Conservation (phyloP, 2,113 vertebrate species). For the Nesospiza acunhae region DNA sequence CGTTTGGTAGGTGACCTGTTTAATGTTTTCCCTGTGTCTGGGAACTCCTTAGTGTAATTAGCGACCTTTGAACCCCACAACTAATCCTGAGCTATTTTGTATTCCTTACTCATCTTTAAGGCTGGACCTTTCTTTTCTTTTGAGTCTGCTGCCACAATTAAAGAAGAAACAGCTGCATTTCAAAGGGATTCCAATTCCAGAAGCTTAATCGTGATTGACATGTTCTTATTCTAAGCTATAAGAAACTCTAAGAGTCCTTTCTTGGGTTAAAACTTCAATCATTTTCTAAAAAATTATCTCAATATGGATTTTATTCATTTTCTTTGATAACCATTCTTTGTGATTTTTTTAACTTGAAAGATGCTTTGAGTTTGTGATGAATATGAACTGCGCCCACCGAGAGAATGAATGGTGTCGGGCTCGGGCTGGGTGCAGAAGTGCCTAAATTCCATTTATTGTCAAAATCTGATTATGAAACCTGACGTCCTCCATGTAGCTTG, state of each 20-base stretch:
- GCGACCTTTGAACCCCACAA: conserved; percentile 85
- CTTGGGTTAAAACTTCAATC: conserved; percentile 91
- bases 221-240: conserved; percentile 88
- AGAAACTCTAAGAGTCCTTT: conserved; percentile 87
- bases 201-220: conserved; percentile 89
- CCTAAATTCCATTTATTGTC: conserved; percentile 73
- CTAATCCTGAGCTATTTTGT: conserved; percentile 87
- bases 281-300: conserved; percentile 89
- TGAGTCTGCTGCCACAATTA: conserved; percentile 83
- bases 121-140: conserved; percentile 86
- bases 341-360: conserved; percentile 77
- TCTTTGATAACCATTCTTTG: conserved; percentile 86
- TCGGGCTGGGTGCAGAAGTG: conserved; percentile 54
- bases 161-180: conserved; percentile 91
- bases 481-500: conserved; percentile 27
- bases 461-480: conserved; percentile 78
- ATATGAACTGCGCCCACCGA: conserved; percentile 69
- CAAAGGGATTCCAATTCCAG: conserved; percentile 88
- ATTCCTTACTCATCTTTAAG: conserved; percentile 88
- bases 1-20: conserved; percentile 87
- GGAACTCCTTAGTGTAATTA: conserved; percentile 89
- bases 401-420: conserved; percentile 67
- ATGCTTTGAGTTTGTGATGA: conserved; percentile 75
- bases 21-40: conserved; percentile 87
- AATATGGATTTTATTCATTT: conserved; percentile 89